Base-by-base conservation (phyloP, 2,888 invertebrate species). In the Griposia aprilina region DNA sequence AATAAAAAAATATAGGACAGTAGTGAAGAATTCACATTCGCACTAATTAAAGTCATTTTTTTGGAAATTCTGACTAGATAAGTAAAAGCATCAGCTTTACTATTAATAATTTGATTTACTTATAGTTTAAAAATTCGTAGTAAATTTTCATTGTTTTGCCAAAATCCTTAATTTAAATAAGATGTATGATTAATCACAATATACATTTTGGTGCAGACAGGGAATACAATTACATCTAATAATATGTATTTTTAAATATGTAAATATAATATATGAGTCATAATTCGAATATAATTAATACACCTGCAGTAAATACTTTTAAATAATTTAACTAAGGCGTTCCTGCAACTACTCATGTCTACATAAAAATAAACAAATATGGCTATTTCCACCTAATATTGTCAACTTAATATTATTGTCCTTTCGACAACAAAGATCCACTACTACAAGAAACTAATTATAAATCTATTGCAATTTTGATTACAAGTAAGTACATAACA, bases 81-180 rank as follows among this genome's bases (percentile, higher is more conserved):
- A 60, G 76, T 15, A n/a, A 62, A 74, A 74, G 77, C 68, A n/a
- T 68, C 41, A 67, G 69, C 63, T 62, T 69, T 50, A 11, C 20
- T 65, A 68, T 59, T n/a, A 59, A 26, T 20, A 62, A 23, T 50
- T 26, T 26, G 4, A 74, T 72, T 55, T 59, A n/a, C 59, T 55
- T 68, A 70, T 15, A 57, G 13, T 77, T 63, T 50, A 62, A 74
- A 79, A 76, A 80, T 87, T 87, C 87, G 83, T 69, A 86, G 81
- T 81, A 2, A 76, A 78, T 80, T 74, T 88, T 87, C 88, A 87
- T 88, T 88, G 85, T 86, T 78, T 85, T 75, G 72, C 81, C 80
- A 83, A 87, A 86, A 83, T 41, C 13, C 83, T 83, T 86, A 86
- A 66, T 30, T 68, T 65, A 68, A 20, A 55, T n/a, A 59, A 63